Conservation (phyloP, 2,888 invertebrate genomes). For the Epistrophella euchroma region DNA sequence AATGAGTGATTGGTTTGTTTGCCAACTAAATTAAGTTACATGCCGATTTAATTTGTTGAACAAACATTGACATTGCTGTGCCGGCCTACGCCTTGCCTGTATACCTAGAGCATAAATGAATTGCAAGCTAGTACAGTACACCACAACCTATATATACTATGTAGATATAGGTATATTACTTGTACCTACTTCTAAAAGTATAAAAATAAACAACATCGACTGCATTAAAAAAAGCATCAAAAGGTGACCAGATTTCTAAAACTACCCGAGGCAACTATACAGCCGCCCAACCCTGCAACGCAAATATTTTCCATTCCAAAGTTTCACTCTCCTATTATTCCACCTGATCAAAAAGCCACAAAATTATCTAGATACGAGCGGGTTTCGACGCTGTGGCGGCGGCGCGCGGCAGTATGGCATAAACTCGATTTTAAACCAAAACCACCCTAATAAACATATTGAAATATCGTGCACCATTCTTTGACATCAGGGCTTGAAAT, state of each 20-base stretch:
- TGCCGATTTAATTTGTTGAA: slow-evolving; percentile 76
- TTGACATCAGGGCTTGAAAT: slow-evolving; percentile 25
- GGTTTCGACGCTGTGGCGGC: slow-evolving; percentile 34
- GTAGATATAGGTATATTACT: neutral
- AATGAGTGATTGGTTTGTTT: slow-evolving; percentile 54
- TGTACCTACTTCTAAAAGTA: slow-evolving; percentile 28
- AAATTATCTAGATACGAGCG: slow-evolving; percentile 66
- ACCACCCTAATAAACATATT: slow-evolving; percentile 74
- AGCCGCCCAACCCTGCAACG: slow-evolving; percentile 47
- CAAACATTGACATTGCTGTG: slow-evolving; percentile 71
- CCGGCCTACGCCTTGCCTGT: slow-evolving; percentile 5
- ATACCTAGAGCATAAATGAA: slow-evolving; percentile 40
- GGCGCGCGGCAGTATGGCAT: neutral
- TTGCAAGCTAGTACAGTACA: neutral
- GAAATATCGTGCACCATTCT: slow-evolving; percentile 58
- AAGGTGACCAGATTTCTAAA: slow-evolving; percentile 71
- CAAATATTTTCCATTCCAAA: slow-evolving; percentile 72
- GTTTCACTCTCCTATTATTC: slow-evolving; percentile 64
- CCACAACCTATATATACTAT: neutral
- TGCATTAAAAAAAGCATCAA: slow-evolving; percentile 44
- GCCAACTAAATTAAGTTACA: slow-evolving; percentile 74
- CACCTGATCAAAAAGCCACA: slow-evolving; percentile 75
- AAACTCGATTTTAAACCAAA: slow-evolving; percentile 53
- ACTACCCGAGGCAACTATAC: slow-evolving; percentile 56
- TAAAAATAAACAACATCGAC: slow-evolving; percentile 61